phyloP scores from a whole-genome alignment of 2,797 vertebrate genomes.

The Rhinophrynus dorsalis region DNA sequence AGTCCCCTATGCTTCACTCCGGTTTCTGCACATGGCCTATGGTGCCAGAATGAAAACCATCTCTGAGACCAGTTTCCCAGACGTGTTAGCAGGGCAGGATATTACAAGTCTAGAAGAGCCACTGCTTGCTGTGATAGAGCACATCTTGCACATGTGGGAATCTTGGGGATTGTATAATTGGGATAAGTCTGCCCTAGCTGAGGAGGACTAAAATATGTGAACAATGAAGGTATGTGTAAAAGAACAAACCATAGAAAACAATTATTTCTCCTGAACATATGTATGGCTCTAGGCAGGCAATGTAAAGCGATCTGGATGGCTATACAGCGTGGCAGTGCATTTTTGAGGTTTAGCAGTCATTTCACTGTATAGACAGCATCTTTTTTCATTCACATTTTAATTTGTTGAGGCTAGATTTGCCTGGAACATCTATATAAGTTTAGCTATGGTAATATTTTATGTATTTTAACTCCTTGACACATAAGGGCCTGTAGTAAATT shows the following conservation, averaged over 20 bases:
- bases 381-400: not conserved
- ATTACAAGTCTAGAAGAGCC: too few species aligned
- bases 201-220: conserved; percentile 26
- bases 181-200: conserved; percentile 38
- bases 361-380: conserved; percentile 5
- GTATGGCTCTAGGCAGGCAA: conserved; percentile 32
- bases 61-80: too few species aligned
- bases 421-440: not conserved
- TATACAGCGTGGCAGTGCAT: conserved; percentile 30
- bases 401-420: not conserved
- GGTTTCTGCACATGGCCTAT: too few species aligned
- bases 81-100: too few species aligned
- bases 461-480: too few species aligned
- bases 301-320: not conserved
- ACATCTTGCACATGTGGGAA: conserved; percentile 41
- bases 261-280: conserved; percentile 40
- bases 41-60: too few species aligned
- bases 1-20: too few species aligned
- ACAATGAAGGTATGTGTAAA: conserved; percentile 45
- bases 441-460: not conserved
- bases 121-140: conserved; percentile 23
- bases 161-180: conserved; percentile 19
- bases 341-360: conserved; percentile 11
- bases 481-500: too few species aligned
- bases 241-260: conserved; percentile 34